Conservation (phyloP, 2,888 invertebrate genomes). For the Dynastes maya region DNA sequence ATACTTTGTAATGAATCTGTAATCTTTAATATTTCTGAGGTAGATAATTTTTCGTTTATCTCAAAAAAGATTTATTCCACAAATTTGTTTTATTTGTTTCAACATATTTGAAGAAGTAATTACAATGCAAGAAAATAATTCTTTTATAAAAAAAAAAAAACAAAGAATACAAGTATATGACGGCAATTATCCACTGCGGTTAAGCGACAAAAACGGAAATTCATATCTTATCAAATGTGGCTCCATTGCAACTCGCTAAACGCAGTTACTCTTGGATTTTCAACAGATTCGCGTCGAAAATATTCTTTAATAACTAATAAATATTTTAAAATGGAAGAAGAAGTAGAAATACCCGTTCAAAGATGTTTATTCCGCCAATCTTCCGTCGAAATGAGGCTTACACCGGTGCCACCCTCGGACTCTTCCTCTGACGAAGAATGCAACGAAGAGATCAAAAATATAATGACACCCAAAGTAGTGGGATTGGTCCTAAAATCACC, state of each 20-base stretch:
- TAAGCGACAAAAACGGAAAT: constrained; percentile 19
- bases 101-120: too few species aligned
- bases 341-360: constrained; percentile 61
- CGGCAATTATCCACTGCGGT: constrained; percentile 13
- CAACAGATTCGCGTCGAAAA: neutral
- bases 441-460: constrained; percentile 53
- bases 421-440: constrained; percentile 53
- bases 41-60: too few species aligned
- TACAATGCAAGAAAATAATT: too few species aligned
- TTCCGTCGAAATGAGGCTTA: constrained; percentile 62
- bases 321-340: constrained; percentile 55
- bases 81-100: too few species aligned
- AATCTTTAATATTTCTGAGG: too few species aligned
- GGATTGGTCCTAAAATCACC: constrained; percentile 54
- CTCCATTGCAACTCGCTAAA: neutral
- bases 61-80: too few species aligned
- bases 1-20: too few species aligned
- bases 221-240: constrained; percentile 24
- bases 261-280: neutral
- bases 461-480: constrained; percentile 55
- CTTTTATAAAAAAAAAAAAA: neutral
- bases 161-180: too few species aligned
- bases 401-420: constrained; percentile 59
- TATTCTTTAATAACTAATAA: neutral
- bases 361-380: constrained; percentile 63